Base-by-base conservation (phyloP, 2,888 invertebrate genomes). In the Drosophila mulleri region DNA sequence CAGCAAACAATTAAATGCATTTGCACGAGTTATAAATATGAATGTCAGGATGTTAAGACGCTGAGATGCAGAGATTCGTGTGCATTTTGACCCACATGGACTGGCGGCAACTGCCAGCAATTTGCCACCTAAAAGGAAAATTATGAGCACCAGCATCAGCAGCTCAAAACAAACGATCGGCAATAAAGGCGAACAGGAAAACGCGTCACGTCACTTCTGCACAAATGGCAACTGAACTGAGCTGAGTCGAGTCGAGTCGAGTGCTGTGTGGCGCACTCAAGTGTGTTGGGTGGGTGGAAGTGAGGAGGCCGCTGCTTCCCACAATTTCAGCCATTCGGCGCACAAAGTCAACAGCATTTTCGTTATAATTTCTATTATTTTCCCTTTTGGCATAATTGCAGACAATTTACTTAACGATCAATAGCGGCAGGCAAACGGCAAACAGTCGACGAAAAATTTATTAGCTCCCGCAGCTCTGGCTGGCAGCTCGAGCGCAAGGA, bases 391-490 rank as follows among this genome's bases (percentile, higher is more conserved):
- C 89, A 89, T 89, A 89, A 90, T 90, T 89, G 89, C 80, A 86
- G 83, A 89, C 90, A 89, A 89, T 89, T 90, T 90, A 89, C 90
- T 90, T 90, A 90, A 90, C 89, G 89, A 90, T 89, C 89, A 83
- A 90, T 89, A 78, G 83, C 81, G 84, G 80, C 86, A 74, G 81
- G 77, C 72, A 80, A 71, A 78, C 83, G 76, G 72, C 50, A 69
- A 65, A 57, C 73, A 77, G 67, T 67, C 78, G 70, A 67, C 74
- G 74, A 77, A 67, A 86, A 89, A 89, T 89, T 88, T 88, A 88
- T 88, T 90, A 84, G 87, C 83, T 84, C 90, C 88, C 90, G 90
- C 89, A 90, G 88, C 84, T 82, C 66, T 48, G 37, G 56, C 47
- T 67, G 73, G 64, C 53, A 69, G 61, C 14, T 66, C 23, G 44